Conservation (phyloP, 2,113 vertebrate genomes). For the Mobula birostris region DNA sequence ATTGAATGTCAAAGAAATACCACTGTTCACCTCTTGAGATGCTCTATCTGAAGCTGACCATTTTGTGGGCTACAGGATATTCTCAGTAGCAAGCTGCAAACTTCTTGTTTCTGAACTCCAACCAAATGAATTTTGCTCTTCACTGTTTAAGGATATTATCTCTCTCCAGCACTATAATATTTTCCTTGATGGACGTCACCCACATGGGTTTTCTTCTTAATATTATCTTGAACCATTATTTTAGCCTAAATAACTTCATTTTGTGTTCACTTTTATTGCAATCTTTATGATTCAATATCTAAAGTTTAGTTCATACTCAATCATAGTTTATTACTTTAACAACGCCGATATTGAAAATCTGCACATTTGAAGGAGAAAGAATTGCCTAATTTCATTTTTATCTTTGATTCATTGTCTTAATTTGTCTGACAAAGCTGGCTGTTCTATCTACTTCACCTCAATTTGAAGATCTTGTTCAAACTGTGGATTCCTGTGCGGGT, state of each 20-base stretch:
- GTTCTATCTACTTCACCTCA: not conserved
- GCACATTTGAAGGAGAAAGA: not conserved
- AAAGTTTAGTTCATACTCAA: not conserved
- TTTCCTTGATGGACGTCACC: not conserved
- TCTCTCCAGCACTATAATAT: too few species aligned
- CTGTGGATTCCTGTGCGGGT: not conserved
- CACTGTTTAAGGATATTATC: too few species aligned
- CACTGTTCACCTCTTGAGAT: too few species aligned
- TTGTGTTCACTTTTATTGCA: not conserved
- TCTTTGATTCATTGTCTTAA: not conserved
- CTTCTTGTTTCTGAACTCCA: too few species aligned
- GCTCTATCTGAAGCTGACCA: too few species aligned
- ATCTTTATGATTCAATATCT: not conserved
- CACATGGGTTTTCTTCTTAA: not conserved
- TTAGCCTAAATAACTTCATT: constrained; percentile 1
- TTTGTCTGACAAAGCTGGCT: not conserved
- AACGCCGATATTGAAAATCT: not conserved
- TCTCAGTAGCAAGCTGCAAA: too few species aligned
- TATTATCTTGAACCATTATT: not conserved
- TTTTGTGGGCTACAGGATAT: too few species aligned
- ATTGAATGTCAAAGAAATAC: too few species aligned
- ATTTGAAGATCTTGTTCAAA: not conserved
- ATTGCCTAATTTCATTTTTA: not conserved
- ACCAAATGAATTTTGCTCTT: too few species aligned
- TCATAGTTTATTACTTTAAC: not conserved